Evolutionary conservation across 2,888 invertebrate species (phyloP).

Genomic region (Philhelius pedissequus): DNA sequence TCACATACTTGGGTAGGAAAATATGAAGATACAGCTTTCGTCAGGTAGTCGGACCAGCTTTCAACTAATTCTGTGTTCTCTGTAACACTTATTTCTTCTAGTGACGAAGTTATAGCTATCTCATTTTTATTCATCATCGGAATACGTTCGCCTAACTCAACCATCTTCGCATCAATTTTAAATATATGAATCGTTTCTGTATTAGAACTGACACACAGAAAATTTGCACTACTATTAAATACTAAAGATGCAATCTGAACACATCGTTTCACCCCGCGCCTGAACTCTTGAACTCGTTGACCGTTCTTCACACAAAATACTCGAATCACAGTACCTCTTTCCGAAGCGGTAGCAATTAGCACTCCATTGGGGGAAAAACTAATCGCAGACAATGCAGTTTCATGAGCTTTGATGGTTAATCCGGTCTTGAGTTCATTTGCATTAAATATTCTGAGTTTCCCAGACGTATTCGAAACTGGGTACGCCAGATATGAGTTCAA

Average conservation of each 20-base stretch:
- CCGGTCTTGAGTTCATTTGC: not conserved
- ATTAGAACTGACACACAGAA: not conserved
- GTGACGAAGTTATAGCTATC: not conserved
- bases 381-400: not conserved
- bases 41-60: not conserved
- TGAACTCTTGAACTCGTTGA: not conserved
- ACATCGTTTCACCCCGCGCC: not conserved
- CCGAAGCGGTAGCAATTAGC: not conserved
- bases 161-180: not conserved
- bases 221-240: not conserved
- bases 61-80: not conserved
- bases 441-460: not conserved
- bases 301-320: not conserved
- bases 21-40: not conserved
- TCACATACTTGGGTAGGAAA: not conserved
- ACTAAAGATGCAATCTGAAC: not conserved
- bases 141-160: not conserved
- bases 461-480: not conserved
- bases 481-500: not conserved
- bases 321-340: not conserved
- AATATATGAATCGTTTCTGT: not conserved
- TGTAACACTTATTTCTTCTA: not conserved
- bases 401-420: not conserved
- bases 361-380: not conserved
- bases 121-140: not conserved